Percentiles rank a stretch among this genome's conserved stretches.
These are phyloP conservation scores for Hydropsyche betteni DNA, from an alignment of 2,888 invertebrate species.

Conservation along the genomic window DNA sequence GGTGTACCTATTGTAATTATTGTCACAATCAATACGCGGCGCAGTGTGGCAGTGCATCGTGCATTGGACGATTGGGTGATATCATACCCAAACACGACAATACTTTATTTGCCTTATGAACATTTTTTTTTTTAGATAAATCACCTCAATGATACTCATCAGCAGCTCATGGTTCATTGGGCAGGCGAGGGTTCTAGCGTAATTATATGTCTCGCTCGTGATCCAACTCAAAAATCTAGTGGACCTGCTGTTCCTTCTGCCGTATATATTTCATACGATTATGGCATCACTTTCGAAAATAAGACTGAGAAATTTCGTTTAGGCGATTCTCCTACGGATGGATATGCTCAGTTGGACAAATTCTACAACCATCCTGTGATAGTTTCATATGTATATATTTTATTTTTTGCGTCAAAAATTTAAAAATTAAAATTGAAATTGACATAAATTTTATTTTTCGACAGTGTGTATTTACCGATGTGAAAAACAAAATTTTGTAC, in stretches of 20 bases:
- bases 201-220: conserved; percentile 85
- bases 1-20: too few relatives aligned
- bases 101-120: too few relatives aligned
- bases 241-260: conserved; percentile 75
- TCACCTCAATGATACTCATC: conserved; percentile 84
- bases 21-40: too few relatives aligned
- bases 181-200: conserved; percentile 88
- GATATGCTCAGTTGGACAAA: conserved; percentile 79
- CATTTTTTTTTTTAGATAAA: conserved; percentile 69
- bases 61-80: too few relatives aligned
- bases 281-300: conserved; percentile 81
- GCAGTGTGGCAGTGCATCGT: too few relatives aligned
- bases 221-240: conserved; percentile 68
- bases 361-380: conserved; percentile 86
- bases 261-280: conserved; percentile 87
- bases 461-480: conserved; percentile 88
- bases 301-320: conserved; percentile 75
- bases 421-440: not conserved
- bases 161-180: conserved; percentile 92
- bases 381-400: conserved; percentile 77
- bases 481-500: conserved; percentile 77
- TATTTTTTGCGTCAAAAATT: conserved; percentile 24
- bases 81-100: too few relatives aligned
- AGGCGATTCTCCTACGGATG: conserved; percentile 62
- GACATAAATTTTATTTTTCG: conserved; percentile 51